A percentile compares a stretch with the other conserved stretches of the same genome.
These are phyloP conservation scores for Himantopus leucocephalus DNA, from an alignment of 2,113 vertebrate genomes.

Conservation along the genomic window DNA sequence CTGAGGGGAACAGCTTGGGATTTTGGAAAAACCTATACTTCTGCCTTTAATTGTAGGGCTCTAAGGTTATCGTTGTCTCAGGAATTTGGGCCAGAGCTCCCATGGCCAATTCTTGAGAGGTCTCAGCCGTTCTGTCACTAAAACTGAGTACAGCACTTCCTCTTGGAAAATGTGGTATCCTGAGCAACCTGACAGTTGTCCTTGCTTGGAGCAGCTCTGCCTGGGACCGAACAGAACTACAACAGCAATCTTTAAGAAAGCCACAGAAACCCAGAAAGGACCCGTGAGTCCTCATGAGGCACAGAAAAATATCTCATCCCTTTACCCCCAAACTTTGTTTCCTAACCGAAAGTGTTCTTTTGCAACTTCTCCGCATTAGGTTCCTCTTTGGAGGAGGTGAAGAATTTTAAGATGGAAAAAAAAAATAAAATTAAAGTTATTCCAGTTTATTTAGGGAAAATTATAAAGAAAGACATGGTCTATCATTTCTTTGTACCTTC, in stretches of 20 bases:
- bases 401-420: neutral
- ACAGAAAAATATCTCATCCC: neutral
- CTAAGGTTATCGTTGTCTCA: neutral
- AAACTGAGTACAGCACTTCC: neutral
- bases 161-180: neutral
- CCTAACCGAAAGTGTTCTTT: neutral
- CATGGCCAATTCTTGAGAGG: neutral
- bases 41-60: neutral
- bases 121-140: neutral
- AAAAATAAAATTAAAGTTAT: neutral
- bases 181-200: neutral
- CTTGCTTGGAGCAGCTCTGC: neutral
- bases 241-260: neutral
- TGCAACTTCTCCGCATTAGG: neutral
- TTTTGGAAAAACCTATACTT: neutral
- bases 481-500: neutral
- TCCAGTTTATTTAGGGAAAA: neutral
- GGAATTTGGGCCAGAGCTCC: neutral
- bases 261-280: neutral
- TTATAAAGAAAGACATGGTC: accelerated
- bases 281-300: neutral
- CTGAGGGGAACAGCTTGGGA: neutral
- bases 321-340: neutral
- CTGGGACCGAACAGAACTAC: neutral
- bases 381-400: neutral